phyloP scores from a whole-genome alignment of 2,113 vertebrate genomes.

The Ictalurus punctatus region DNA sequence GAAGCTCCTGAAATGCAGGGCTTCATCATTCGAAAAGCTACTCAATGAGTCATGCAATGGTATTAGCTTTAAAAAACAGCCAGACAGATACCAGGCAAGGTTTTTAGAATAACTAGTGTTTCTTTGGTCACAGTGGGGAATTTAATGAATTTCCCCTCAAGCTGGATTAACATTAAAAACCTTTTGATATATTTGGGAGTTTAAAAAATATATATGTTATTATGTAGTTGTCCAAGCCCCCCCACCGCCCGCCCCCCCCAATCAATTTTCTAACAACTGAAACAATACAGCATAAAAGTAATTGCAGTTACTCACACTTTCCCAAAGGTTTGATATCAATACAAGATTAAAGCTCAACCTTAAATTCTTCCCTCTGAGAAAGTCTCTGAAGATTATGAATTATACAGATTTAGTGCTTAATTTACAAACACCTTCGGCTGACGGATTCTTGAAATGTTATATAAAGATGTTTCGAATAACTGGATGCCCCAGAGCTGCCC shows the following conservation, averaged over 20 bases:
- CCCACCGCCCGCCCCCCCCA: no score
- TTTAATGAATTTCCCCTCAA: constrained; percentile 28
- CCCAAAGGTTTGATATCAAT: neutral
- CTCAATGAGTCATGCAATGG: constrained; percentile 7
- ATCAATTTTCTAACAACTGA: neutral
- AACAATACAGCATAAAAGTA: neutral
- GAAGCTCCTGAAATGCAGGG: neutral
- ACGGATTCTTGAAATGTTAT: neutral
- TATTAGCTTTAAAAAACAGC: neutral
- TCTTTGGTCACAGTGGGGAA: constrained; percentile 8
- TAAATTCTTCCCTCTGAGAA: neutral
- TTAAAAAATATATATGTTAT: neutral
- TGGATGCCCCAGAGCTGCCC: neutral
- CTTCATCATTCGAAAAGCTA: neutral
- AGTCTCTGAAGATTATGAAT: neutral
- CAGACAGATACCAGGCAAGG: neutral
- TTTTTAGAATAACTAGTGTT: neutral
- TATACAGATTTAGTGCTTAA: neutral
- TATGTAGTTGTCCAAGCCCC: neutral
- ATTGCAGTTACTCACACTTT: neutral
- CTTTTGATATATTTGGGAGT: constrained; percentile 1
- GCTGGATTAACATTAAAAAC: neutral
- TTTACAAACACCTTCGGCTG: neutral
- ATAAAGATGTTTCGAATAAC: neutral
- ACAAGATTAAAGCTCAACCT: neutral